phyloP scores from a whole-genome alignment of 2,797 vertebrate species.

The Micropoecilia bifurca region DNA sequence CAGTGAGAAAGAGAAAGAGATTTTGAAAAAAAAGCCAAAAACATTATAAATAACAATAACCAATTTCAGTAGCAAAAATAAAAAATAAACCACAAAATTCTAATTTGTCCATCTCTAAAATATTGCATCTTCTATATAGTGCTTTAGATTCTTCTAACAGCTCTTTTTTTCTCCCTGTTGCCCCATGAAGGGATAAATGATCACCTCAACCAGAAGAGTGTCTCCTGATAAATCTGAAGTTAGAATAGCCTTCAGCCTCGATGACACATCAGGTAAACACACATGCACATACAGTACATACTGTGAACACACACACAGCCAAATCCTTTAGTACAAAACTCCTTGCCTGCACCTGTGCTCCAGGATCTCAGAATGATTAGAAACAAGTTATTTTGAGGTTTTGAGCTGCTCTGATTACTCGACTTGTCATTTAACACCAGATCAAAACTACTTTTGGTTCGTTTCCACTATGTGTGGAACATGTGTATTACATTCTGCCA shows the following conservation, averaged over 20 bases:
- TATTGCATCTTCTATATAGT: conserved; percentile 5
- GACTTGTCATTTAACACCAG: conserved; percentile 40
- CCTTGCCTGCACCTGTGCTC: conserved; percentile 20
- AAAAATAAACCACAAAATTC: background rate
- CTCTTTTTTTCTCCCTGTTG: conserved; percentile 50
- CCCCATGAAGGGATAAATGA: conserved; percentile 92
- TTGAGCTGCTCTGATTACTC: conserved; percentile 19
- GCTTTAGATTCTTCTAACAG: conserved; percentile 37
- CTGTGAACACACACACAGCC: conserved; percentile 10
- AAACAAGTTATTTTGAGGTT: conserved; percentile 43
- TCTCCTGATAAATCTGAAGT: conserved; percentile 94
- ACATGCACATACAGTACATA: conserved; percentile 21
- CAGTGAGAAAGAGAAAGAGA: too few species aligned
- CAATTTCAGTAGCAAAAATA: background rate
- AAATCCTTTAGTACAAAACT: conserved; percentile 4
- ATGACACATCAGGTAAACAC: conserved; percentile 87
- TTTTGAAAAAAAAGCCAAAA: too few species aligned
- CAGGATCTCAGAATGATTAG: conserved; percentile 21
- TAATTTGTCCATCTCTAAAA: background rate
- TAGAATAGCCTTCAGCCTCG: conserved; percentile 96
- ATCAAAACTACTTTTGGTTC: conserved; percentile 45
- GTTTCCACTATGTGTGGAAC: conserved; percentile 65
- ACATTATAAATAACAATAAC: background rate
- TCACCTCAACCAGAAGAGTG: conserved; percentile 95
- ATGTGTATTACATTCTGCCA: conserved; percentile 69